Conservation (phyloP, 2,888 invertebrate species). For the Neria commutata region DNA sequence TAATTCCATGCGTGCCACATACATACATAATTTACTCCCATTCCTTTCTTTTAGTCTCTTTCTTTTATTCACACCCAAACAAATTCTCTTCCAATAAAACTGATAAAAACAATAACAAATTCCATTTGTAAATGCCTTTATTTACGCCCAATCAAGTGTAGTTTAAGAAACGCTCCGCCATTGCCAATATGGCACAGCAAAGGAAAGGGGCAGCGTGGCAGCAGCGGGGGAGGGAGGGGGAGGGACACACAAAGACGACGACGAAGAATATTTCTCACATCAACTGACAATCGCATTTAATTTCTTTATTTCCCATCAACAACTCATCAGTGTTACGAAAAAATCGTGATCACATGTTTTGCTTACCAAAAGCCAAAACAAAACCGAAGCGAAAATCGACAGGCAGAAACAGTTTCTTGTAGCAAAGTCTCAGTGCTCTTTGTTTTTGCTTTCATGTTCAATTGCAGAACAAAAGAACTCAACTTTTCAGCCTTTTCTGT, state of each 20-base stretch:
- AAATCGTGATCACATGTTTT: constrained; percentile 46
- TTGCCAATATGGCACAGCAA: too few species aligned
- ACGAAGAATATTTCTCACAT: constrained; percentile 17
- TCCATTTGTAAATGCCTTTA: too few species aligned
- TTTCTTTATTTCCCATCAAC: constrained; percentile 47
- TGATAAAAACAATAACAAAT: too few species aligned
- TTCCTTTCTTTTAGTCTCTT: too few species aligned
- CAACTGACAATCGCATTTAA: constrained; percentile 33
- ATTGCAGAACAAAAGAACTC: background rate
- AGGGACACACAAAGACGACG: background rate
- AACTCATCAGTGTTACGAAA: constrained; percentile 25
- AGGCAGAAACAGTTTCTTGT: background rate
- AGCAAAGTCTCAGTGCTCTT: background rate
- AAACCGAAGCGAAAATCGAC: constrained; percentile 10
- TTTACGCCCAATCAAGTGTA: too few species aligned
- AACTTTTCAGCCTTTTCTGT: background rate
- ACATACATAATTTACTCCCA: too few species aligned
- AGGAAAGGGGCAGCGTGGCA: too few species aligned
- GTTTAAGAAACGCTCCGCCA: too few species aligned
- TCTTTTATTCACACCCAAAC: too few species aligned
- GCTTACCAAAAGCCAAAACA: constrained; percentile 32
- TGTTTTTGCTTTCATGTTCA: background rate
- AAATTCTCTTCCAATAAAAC: too few species aligned
- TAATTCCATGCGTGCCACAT: too few species aligned
- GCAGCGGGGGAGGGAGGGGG: background rate